Conservation (phyloP, 2,113 vertebrate genomes). For the Rhinolophus ferrumequinum region DNA sequence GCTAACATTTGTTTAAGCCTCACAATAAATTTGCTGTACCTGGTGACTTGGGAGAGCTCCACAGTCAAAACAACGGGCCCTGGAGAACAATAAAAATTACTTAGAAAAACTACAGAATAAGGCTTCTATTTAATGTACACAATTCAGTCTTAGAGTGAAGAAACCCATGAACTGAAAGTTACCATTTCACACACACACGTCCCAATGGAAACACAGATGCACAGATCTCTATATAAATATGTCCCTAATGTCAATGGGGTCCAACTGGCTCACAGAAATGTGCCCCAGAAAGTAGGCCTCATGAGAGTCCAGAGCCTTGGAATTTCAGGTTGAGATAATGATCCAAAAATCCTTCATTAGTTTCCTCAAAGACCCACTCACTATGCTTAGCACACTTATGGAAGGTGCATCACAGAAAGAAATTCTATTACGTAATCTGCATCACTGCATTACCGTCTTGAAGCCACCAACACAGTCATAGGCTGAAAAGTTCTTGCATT, state of each 20-base stretch:
- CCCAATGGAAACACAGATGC: neutral
- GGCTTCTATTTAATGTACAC: neutral
- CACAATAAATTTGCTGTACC: neutral
- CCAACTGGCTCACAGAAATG: neutral
- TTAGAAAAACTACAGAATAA: neutral
- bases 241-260: neutral
- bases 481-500: neutral
- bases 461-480: neutral
- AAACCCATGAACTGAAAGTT: neutral
- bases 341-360: neutral
- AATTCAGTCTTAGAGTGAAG: slow-evolving; percentile 11
- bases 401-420: neutral
- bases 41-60: neutral
- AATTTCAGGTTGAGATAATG: neutral
- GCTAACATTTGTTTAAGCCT: neutral
- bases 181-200: neutral
- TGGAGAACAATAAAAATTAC: neutral
- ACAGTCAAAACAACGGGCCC: neutral
- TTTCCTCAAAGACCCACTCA: neutral
- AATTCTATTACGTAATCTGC: neutral
- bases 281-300: neutral
- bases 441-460: neutral
- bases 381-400: neutral
- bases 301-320: neutral
- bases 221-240: neutral